Evolutionary conservation across 1,140 invertebrate species (phyloP), one percentile per base, ranked within the genome.

Genomic region (Melanaphis sacchari): DNA sequence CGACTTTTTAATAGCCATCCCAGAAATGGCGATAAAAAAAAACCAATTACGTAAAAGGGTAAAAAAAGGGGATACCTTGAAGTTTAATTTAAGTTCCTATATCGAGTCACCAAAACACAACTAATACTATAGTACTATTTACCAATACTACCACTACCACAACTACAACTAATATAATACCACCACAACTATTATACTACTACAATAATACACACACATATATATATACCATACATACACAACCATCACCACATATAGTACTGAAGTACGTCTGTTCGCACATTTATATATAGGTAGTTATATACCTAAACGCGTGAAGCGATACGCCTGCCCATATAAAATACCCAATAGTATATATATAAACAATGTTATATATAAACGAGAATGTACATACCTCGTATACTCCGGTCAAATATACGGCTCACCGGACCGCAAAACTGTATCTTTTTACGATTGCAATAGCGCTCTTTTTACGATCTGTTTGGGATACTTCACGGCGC

Each of bases 381-480:
- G 59, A 66, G 76, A 36, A 36, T 81, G 76, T 81, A 36, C 18
- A n/a, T 43, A 31, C 40, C 9, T 26, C 59, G 59, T 84, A 38
- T 41, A 15, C 7, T 31, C 31, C 43, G 41, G 41, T 49, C 41
- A 36, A 88, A 88, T 46, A 31, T 43, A 88, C 43, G 85, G 49
- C 18, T 54, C 88, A 40, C 36, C 52, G 88, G 36, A 89, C 88
- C 88, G 49, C 88, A 26, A 89, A 89, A 52, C n/a, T 54, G 88
- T 89, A 89, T 89, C 49, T 89, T 89, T 89, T 89, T 89, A 89
- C 88, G 88, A 89, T 49, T 38, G 88, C 88, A 89, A 89, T 40
- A 54, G 46, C 46, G 40, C 46, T 38, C 43, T 38, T 89, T 89
- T 89, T 89, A 89, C 88, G 88, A 89, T 89, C 88, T 89, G 88